Evolutionary conservation across 1,140 invertebrate species (phyloP).

Genomic region (Sarcophaga peregrina): DNA sequence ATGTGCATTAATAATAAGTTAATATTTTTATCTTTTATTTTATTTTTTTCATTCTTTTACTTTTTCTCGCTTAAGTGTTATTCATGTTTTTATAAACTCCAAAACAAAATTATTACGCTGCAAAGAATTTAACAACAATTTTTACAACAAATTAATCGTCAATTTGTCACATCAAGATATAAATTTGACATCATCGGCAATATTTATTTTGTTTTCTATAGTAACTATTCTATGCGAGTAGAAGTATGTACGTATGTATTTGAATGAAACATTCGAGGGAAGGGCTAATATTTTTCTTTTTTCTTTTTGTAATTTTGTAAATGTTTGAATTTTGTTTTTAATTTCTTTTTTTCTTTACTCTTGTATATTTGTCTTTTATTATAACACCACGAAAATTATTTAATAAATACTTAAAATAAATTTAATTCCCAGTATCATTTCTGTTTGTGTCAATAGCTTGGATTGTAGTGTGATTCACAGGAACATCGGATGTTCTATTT

Average conservation of each 20-base stretch:
- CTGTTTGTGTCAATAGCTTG: too few species aligned
- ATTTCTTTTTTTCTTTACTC: neutral
- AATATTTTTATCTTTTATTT: slow-evolving; percentile 17
- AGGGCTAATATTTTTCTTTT: neutral
- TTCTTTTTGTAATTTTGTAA: neutral
- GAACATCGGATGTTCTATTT: neutral
- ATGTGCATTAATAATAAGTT: slow-evolving; percentile 33
- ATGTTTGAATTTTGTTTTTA: neutral
- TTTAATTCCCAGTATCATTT: too few species aligned
- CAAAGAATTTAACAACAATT: neutral
- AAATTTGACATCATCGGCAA: too few species aligned
- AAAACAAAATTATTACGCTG: slow-evolving; percentile 11
- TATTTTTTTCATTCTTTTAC: slow-evolving; percentile 10
- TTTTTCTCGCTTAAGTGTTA: slow-evolving; percentile 22
- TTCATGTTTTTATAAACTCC: slow-evolving; percentile 18
- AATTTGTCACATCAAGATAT: too few species aligned
- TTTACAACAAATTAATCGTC: too few species aligned
- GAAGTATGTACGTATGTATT: neutral
- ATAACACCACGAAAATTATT: too few species aligned
- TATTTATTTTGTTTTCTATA: too few species aligned
- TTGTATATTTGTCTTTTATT: neutral
- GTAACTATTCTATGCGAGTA: too few species aligned
- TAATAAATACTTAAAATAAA: too few species aligned
- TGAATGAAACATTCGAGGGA: neutral
- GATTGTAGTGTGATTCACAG: too few species aligned